Conservation (phyloP, 2,888 invertebrate species). For the Scotopteryx bipunctaria region DNA sequence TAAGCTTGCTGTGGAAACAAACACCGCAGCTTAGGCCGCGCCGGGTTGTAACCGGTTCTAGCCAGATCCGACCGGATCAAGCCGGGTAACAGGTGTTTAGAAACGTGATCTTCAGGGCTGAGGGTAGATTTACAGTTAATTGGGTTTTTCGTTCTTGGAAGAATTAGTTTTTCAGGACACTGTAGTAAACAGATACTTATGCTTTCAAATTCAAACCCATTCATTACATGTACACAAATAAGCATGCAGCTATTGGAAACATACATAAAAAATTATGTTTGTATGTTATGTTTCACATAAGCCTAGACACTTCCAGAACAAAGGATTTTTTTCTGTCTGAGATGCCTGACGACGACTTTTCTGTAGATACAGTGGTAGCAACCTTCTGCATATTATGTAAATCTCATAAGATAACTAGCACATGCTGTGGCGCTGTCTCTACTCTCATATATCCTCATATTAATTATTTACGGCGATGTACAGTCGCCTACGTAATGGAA, state of each 20-base stretch:
- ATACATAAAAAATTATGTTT: too few relatives aligned
- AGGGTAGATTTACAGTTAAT: conserved; percentile 24
- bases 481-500: conserved; percentile 19
- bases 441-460: conserved; percentile 31
- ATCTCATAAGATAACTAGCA: neutral
- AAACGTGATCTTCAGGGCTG: conserved; percentile 20
- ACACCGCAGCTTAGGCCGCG: neutral
- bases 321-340: too few relatives aligned
- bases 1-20: too few relatives aligned
- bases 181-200: too few relatives aligned
- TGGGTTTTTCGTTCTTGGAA: conserved; percentile 14
- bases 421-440: neutral
- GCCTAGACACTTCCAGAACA: too few relatives aligned
- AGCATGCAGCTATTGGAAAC: too few relatives aligned
- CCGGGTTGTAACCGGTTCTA: conserved; percentile 3
- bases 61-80: conserved; percentile 8
- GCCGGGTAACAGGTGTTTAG: neutral
- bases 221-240: too few relatives aligned
- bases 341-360: too few relatives aligned
- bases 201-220: too few relatives aligned
- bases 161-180: neutral
- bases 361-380: too few relatives aligned
- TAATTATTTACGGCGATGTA: conserved; percentile 25
- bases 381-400: neutral
- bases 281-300: too few relatives aligned